Base-by-base conservation (phyloP, 1,140 invertebrate species). In the Papilio xuthus region DNA sequence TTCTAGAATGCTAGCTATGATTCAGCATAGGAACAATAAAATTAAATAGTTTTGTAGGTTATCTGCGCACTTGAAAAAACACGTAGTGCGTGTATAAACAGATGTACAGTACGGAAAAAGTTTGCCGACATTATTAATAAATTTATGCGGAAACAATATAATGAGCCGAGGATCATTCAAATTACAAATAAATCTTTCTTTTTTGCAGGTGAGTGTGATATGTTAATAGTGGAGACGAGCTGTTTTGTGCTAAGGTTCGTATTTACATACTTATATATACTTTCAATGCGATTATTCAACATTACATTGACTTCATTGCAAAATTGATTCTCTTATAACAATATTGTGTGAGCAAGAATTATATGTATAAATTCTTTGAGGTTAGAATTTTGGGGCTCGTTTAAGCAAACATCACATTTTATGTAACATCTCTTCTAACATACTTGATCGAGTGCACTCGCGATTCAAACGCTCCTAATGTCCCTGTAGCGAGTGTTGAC, bases 401-500 rank as follows among this genome's bases (percentile, higher is more conserved):
- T 67, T 15, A 67, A 12, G 13, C 1, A 32, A 28, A 15, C 26
- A 67, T 28, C 12, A 67, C 12, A 32, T 67, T 67, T 4, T 28
- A 32, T 67, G 23, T 50, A 60, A 56, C n/a, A 73, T 50, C 78
- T 60, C 74, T 80, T 41, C 53, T 79, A 70, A 80, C 42, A 42
- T 60, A 83, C 84, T 86, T 78, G 88, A 77, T 73, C 90, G 78
- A 92, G 89, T 90, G 75, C 70, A 84, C 84, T 93, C 28, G 83
- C 83, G 60, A 78, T 79, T 75, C 82, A 84, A 93, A 90, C 87
- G 88, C 88, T 82, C 84, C 92, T 86, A 86, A 91, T 89, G 92
- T 92, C 92, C 92, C 92, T 93, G 92, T 91, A 91, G 90, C 91
- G 92, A 92, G 88, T 93, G 92, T 93, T 92, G 92, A 93, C 92